Conservation (phyloP, 2,797 vertebrate genomes). For the Gymnothorax javanicus region DNA sequence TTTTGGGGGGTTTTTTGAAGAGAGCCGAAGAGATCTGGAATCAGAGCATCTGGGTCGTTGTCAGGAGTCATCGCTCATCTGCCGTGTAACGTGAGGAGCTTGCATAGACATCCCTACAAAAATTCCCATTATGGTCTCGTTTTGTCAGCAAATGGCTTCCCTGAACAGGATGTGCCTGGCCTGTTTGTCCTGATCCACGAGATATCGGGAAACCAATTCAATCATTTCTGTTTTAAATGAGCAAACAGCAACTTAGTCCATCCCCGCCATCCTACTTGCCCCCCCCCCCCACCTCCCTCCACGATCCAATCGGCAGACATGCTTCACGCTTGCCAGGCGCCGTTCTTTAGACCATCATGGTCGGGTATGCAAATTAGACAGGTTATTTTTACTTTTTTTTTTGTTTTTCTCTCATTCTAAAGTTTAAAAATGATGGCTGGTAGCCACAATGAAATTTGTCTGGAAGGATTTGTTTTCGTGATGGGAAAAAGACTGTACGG, state of each 20-base stretch:
- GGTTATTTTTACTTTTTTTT: conserved; percentile 18
- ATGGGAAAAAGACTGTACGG: background rate
- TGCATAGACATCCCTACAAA: background rate
- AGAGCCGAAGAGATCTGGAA: conserved; percentile 27
- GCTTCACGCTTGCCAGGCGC: conserved; percentile 11
- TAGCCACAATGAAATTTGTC: background rate
- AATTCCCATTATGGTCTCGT: conserved; percentile 43
- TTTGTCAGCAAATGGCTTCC: conserved; percentile 42
- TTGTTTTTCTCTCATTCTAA: conserved; percentile 14
- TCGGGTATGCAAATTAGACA: background rate
- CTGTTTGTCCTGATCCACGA: conserved; percentile 28
- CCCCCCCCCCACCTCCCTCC: background rate
- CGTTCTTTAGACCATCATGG: conserved; percentile 10
- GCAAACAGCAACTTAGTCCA: conserved; percentile 29
- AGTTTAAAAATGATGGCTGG: background rate
- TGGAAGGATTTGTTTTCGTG: background rate
- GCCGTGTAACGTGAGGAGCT: background rate
- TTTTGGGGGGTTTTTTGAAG: background rate
- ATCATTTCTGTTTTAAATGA: conserved; percentile 20
- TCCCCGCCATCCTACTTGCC: background rate
- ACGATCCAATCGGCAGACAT: conserved; percentile 4
- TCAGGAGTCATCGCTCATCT: conserved; percentile 43
- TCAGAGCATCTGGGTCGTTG: conserved; percentile 43
- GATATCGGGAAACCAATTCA: conserved; percentile 33
- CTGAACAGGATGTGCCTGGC: conserved; percentile 16